Conservation (phyloP, 2,888 invertebrate species). For the Laothoe populi region DNA sequence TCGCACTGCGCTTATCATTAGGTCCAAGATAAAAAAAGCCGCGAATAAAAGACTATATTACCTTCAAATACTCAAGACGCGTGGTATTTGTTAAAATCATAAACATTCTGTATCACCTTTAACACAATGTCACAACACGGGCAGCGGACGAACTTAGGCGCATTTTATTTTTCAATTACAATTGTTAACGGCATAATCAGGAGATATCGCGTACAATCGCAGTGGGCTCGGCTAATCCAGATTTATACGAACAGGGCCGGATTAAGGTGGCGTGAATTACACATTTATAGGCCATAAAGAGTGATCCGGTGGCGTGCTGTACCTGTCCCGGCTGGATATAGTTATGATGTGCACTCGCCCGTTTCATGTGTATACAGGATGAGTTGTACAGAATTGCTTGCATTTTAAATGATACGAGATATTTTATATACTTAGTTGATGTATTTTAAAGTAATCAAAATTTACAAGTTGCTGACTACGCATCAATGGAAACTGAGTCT, state of each 20-base stretch:
- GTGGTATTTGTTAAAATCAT: slow-evolving; percentile 12
- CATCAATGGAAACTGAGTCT: no score
- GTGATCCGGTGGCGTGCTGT: slow-evolving; percentile 81
- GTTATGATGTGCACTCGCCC: slow-evolving; percentile 71
- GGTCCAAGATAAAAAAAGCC: background rate
- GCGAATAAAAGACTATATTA: background rate
- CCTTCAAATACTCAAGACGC: background rate
- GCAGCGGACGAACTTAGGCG: slow-evolving; percentile 45
- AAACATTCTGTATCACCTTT: slow-evolving; percentile 30
- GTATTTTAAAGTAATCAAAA: no score
- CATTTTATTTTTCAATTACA: slow-evolving; percentile 82
- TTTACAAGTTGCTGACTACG: no score
- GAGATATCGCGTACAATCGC: slow-evolving; percentile 75
- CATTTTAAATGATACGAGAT: no score
- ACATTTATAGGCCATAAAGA: slow-evolving; percentile 85
- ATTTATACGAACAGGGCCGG: slow-evolving; percentile 80
- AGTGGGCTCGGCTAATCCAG: slow-evolving; percentile 79
- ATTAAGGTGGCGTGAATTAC: slow-evolving; percentile 85
- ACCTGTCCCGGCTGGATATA: slow-evolving; percentile 73
- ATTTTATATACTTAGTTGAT: no score
- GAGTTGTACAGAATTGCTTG: slow-evolving; percentile 31
- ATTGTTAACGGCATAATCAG: slow-evolving; percentile 83
- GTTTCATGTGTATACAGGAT: slow-evolving; percentile 47
- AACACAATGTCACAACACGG: slow-evolving; percentile 31
- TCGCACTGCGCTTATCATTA: no score